phyloP scores from a whole-genome alignment of 2,113 vertebrate species.

The Vimba vimba region DNA sequence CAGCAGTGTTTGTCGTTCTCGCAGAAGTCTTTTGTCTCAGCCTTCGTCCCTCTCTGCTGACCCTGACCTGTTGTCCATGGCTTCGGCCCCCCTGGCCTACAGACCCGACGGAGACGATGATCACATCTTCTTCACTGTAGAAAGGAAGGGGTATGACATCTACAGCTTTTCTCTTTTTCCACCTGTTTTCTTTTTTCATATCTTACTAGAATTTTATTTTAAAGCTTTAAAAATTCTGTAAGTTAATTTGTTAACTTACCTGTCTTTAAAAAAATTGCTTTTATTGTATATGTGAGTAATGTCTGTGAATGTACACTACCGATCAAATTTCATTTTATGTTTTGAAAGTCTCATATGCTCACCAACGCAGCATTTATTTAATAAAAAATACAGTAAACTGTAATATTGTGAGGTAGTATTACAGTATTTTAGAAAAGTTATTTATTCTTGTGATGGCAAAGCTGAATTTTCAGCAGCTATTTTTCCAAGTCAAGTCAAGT shows the following conservation, averaged over 20 bases:
- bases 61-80: conserved; percentile 95
- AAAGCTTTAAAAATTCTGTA: background rate
- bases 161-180: background rate
- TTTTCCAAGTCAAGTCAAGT: background rate
- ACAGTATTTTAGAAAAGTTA: background rate
- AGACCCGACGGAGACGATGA: conserved; percentile 91
- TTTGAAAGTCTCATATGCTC: background rate
- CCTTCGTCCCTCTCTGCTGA: conserved; percentile 87
- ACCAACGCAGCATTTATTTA: background rate
- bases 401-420: background rate
- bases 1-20: conserved; percentile 92
- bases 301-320: background rate
- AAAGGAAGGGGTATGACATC: conserved; percentile 88
- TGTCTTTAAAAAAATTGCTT: background rate
- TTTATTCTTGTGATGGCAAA: background rate
- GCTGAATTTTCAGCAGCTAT: background rate
- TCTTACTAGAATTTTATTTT: background rate
- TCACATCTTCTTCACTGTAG: conserved; percentile 89
- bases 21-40: conserved; percentile 87
- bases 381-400: background rate
- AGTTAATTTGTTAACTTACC: background rate
- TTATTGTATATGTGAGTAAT: background rate
- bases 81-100: conserved; percentile 87
- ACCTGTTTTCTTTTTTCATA: background rate
- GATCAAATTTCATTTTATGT: background rate